Evolutionary conservation across 2,888 invertebrate genomes (phyloP), one percentile per base, ranked within the genome.

Genomic region (Galerucella calmariensis): DNA sequence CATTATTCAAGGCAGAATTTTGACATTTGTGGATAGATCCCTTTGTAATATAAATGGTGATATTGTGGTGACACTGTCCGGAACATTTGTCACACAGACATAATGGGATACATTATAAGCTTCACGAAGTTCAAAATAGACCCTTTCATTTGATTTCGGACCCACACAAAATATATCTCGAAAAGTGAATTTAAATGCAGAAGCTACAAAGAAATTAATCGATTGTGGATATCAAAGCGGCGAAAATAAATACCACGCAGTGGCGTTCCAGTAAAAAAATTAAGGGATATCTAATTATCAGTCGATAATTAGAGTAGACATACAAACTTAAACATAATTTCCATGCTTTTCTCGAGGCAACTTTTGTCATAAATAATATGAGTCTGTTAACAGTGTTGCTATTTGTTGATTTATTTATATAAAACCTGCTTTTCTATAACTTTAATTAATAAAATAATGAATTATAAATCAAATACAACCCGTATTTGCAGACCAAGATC

Each of bases 11-110:
- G 78, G 76, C 76, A 78, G 81, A 75, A 81, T 82, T 84, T 84
- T 84, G 84, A 85, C 84, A 82, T 84, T 84, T 83, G 84, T 77
- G 82, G 83, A 84, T 81, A 83, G 84, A 82, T 79, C 78, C 78
- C 79, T 80, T 84, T 84, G 83, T 83, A 65, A 71, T 73, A 77
- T 77, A 79, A 79, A 80, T 76, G 79, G 76, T 76, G 76, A 78
- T 79, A 78, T 81, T 80, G 74, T 76, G 76, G 72, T 75, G 70
- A 76, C 77, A 75, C 77, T 79, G 76, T 73, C 75, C 58, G 69
- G 61, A 69, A 69, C 75, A 75, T 75, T 75, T 69, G 72, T 73
- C 75, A 75, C 58, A 41, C 44, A 46, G 74, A 74, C 71, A 74
- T 74, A 74, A 74, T 74, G 71, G 74, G 67, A 74, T 68, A 71